Percentiles rank a stretch among this genome's conserved stretches.
phyloP scores from a whole-genome alignment of 1,140 invertebrate species.

The Calycopis cecrops region DNA sequence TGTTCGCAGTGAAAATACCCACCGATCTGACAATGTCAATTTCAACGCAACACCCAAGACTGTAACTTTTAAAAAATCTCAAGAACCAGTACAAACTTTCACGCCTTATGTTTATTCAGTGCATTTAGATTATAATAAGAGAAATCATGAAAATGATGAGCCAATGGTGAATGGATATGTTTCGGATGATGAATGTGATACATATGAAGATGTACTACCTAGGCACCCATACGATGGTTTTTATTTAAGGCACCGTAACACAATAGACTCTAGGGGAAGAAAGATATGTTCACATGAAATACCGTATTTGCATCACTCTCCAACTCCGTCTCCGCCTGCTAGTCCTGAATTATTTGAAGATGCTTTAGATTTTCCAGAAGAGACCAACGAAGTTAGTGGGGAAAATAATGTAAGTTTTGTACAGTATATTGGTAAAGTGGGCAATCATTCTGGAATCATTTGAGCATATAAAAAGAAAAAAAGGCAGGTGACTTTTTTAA shows the following conservation, averaged over 20 bases:
- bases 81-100: not conserved
- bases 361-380: slow-evolving; percentile 22
- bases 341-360: slow-evolving; percentile 31
- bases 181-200: slow-evolving; percentile 39
- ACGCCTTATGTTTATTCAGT: slow-evolving; percentile 27
- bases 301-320: slow-evolving; percentile 43
- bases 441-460: slow-evolving; percentile 10
- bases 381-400: slow-evolving; percentile 24
- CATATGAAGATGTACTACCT: slow-evolving; percentile 54
- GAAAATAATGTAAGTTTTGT: slow-evolving; percentile 49
- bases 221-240: slow-evolving; percentile 71
- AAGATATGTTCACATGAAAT: slow-evolving; percentile 68
- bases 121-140: slow-evolving; percentile 39
- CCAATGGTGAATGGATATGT: slow-evolving; percentile 41
- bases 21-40: too few species aligned
- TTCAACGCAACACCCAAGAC: too few species aligned
- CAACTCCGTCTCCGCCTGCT: slow-evolving; percentile 29
- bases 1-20: too few species aligned
- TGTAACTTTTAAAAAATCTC: not conserved
- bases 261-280: slow-evolving; percentile 55
- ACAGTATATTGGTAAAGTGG: slow-evolving; percentile 15
- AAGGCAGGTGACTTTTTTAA: not conserved
- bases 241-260: slow-evolving; percentile 61
- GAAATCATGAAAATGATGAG: slow-evolving; percentile 18
- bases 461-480: slow-evolving; percentile 2